Evolutionary conservation across 2,797 vertebrate species (phyloP).

Genomic region (Gymnothorax javanicus): DNA sequence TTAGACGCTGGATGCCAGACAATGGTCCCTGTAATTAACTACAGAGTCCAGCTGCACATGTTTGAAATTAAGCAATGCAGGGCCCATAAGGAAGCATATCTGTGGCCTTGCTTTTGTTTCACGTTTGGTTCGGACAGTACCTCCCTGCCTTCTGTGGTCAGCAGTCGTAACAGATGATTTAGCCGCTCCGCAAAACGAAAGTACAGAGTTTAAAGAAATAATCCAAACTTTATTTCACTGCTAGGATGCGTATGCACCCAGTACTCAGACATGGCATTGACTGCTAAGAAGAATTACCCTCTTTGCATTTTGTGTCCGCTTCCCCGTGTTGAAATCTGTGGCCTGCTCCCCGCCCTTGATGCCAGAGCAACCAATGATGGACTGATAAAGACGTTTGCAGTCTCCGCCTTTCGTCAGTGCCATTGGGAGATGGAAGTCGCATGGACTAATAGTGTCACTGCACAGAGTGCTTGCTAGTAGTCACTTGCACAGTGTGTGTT

Average conservation of each 20-base stretch:
- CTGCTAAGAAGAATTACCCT: conserved; percentile 67
- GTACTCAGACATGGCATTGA: conserved; percentile 52
- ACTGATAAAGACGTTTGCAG: conserved; percentile 73
- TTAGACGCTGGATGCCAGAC: neutral
- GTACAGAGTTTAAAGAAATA: conserved; percentile 31
- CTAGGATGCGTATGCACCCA: conserved; percentile 64
- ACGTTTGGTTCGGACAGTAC: neutral
- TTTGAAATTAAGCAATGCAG: neutral
- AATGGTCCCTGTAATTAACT: neutral
- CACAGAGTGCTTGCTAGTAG: neutral
- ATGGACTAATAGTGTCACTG: neutral
- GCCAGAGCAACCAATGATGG: conserved; percentile 55
- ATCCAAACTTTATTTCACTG: conserved; percentile 46
- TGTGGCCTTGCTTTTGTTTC: neutral
- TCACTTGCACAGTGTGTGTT: neutral
- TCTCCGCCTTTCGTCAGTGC: conserved; percentile 24
- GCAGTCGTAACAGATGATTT: conserved; percentile 54
- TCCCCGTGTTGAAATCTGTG: conserved; percentile 54
- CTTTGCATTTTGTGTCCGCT: conserved; percentile 85
- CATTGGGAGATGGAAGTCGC: neutral
- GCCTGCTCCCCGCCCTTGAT: conserved; percentile 52
- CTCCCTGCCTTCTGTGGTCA: conserved; percentile 9
- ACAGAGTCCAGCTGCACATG: neutral
- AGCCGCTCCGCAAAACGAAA: conserved; percentile 57
- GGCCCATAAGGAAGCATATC: neutral